Base-by-base conservation (phyloP, 2,113 vertebrate species). In the Mixornis gularis region DNA sequence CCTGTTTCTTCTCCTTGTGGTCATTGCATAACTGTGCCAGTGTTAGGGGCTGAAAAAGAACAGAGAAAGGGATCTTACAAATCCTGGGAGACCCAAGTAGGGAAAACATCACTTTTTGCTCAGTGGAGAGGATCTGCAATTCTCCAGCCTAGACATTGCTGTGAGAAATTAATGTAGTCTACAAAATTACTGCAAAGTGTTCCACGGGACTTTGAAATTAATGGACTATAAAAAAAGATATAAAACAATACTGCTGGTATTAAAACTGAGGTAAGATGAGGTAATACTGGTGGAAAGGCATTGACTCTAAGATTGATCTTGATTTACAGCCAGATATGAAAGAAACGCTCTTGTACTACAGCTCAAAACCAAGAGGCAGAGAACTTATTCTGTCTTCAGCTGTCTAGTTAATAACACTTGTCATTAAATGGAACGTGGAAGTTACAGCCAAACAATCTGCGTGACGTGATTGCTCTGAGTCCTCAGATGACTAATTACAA, bases 381-480 rank as follows among this genome's bases (percentile, higher is more conserved):
- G 89, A 79, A 93, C 76, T 87, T 77, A 78, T 92, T 85, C 95
- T 87, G 93, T 95, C 95, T 96, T 96, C 95, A 95, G 89, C 93
- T 96, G 92, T 95, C 95, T 96, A 80, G 91, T 91, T 96, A 96
- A 95, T 95, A 95, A 85, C 91, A 90, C 94, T 95, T 96, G 95
- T 96, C 96, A 95, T 95, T 95, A 96, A 95, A 83, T 86, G 93
- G 83, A 94, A 95, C 44, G 94, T 90, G 90, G 93, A 95, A 93
- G 92, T 91, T 90, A 90, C 95, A 96, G 87, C 85, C 89, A 96
- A 95, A 96, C 95, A 97, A 92, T 95, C 79, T 90, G 92, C 4
- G 7, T 94, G 94, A 95, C 43, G 82, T 89, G 96, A 77, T 89
- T 93, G 89, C 95, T 88, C 21, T 66, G 59, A 92, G 89, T 92